Conservation (phyloP, 2,113 vertebrate genomes). For the Odocoileus virginianus region DNA sequence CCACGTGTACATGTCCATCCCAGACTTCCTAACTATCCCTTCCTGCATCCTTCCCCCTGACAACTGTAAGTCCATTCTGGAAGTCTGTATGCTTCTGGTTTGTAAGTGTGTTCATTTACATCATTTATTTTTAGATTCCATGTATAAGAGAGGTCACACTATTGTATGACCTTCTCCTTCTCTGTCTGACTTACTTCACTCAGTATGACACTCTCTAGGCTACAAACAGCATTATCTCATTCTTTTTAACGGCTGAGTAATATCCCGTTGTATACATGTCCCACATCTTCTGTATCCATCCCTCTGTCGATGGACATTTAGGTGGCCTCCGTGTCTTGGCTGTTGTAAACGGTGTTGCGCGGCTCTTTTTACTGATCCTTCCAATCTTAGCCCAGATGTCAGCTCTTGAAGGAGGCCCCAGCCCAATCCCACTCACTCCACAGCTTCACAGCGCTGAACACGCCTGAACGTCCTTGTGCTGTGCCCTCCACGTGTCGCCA, state of each 20-base stretch:
- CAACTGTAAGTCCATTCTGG: not conserved
- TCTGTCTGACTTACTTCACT: not conserved
- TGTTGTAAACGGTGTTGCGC: accelerated
- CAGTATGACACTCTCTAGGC: not conserved
- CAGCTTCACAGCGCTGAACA: accelerated
- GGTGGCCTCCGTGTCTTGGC: not conserved
- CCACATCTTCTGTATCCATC: not conserved
- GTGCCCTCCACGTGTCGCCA: accelerated
- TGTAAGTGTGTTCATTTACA: not conserved
- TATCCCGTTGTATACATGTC: not conserved
- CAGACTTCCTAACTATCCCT: not conserved
- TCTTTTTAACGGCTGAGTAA: not conserved
- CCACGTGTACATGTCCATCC: not conserved
- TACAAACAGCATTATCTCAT: not conserved
- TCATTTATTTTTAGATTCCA: not conserved
- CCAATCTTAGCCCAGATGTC: not conserved
- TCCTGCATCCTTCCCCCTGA: not conserved
- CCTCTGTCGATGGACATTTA: not conserved
- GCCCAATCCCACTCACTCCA: not conserved
- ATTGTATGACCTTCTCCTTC: not conserved
- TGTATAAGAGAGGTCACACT: not conserved
- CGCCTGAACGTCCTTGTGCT: accelerated
- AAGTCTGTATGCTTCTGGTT: not conserved
- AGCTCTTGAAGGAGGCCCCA: not conserved
- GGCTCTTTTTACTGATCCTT: not conserved